A percentile compares a stretch with the other conserved stretches of the same genome.
Evolutionary conservation across 1,140 invertebrate genomes (phyloP).

Genomic region (Drosophila pandora): DNA sequence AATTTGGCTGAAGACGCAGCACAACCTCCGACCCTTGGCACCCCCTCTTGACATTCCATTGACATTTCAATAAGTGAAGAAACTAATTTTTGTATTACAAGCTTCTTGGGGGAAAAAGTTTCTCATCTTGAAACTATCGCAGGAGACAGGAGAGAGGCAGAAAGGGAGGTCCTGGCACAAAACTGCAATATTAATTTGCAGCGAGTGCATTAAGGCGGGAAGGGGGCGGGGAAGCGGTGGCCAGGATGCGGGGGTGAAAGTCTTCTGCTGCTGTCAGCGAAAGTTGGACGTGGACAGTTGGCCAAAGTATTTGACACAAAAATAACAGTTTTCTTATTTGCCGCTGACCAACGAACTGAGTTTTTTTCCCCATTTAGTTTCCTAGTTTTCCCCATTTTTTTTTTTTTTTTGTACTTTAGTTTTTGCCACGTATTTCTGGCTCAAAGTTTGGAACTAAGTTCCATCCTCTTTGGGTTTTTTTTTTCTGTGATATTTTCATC

Average conservation of each 20-base stretch:
- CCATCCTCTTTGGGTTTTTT: constrained; percentile 17
- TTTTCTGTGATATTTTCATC: constrained; percentile 15
- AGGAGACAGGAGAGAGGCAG: background rate
- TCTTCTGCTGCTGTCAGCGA: constrained; percentile 74
- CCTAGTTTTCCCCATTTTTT: constrained; percentile 5
- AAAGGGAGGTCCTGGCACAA: constrained; percentile 26
- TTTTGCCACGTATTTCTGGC: constrained; percentile 46
- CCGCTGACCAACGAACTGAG: constrained; percentile 52
- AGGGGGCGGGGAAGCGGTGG: constrained; percentile 10
- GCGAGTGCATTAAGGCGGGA: constrained; percentile 71
- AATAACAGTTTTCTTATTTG: constrained; percentile 76
- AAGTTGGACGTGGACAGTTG: constrained; percentile 80
- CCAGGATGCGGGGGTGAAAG: constrained; percentile 9
- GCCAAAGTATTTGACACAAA: constrained; percentile 80
- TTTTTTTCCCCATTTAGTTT: constrained; percentile 44
- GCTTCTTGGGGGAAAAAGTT: constrained; percentile 59
- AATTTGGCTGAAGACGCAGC: constrained; percentile 63
- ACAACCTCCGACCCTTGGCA: background rate
- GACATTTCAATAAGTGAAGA: constrained; percentile 82
- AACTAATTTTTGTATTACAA: constrained; percentile 75
- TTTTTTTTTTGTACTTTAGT: constrained; percentile 10
- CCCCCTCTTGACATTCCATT: constrained; percentile 64
- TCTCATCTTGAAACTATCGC: constrained; percentile 51
- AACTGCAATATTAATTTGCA: constrained; percentile 81
- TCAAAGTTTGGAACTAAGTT: constrained; percentile 48